Percentiles rank a stretch among this genome's conserved stretches.
Evolutionary conservation across 2,113 vertebrate genomes (phyloP).

Genomic region (Fregetta grallaria): DNA sequence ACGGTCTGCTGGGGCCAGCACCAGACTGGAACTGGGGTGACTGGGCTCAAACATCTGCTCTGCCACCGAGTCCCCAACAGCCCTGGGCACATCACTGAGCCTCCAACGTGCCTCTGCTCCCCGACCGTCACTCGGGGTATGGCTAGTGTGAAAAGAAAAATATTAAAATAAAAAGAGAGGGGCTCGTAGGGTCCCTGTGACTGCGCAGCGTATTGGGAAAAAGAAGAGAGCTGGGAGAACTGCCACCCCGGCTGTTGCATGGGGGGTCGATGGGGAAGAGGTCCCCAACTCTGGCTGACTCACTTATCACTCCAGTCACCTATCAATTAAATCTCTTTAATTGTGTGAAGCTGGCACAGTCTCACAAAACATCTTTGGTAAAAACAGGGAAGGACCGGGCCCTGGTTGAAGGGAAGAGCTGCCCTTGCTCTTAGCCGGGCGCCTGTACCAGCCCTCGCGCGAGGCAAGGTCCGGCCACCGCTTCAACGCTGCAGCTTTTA

Average conservation of each 20-base stretch:
- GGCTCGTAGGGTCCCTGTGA: rapidly evolving
- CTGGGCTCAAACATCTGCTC: neutral
- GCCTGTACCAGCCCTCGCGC: neutral
- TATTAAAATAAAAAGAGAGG: neutral
- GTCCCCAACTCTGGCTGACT: neutral
- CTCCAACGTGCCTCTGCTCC: neutral
- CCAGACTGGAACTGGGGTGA: neutral
- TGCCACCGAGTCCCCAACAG: neutral
- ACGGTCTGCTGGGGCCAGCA: constrained; percentile 11
- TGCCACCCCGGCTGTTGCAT: rapidly evolving
- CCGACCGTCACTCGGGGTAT: rapidly evolving
- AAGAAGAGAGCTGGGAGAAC: neutral
- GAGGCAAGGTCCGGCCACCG: rapidly evolving
- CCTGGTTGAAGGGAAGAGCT: neutral
- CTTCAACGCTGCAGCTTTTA: rapidly evolving
- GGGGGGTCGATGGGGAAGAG: neutral
- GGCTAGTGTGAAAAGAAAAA: rapidly evolving
- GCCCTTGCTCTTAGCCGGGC: neutral
- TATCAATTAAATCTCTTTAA: neutral
- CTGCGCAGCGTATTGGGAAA: rapidly evolving
- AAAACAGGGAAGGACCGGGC: rapidly evolving
- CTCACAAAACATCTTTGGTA: neutral
- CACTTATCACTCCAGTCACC: rapidly evolving
- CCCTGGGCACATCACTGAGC: neutral
- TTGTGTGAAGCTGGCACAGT: neutral